Evolutionary conservation across 2,113 vertebrate species (phyloP).

Genomic region (Chunga burmeisteri): DNA sequence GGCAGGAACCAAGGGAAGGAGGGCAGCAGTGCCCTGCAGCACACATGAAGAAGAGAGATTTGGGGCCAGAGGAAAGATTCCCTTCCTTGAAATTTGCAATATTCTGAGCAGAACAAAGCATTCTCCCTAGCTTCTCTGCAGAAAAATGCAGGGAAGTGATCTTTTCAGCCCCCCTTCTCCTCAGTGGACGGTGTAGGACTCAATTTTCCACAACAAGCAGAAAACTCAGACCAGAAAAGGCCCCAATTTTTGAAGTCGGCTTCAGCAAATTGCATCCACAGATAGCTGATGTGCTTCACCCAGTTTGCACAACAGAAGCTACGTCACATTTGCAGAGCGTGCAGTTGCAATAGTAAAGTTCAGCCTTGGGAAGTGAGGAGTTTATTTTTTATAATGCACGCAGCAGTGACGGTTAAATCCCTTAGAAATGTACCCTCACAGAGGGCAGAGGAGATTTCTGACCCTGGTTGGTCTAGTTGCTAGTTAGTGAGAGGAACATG

Average conservation of each 20-base stretch:
- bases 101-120: not conserved
- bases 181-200: not conserved
- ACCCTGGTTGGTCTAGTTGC: not conserved
- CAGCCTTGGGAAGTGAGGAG: rapidly evolving
- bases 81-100: not conserved
- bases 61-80: not conserved
- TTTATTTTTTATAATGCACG: not conserved
- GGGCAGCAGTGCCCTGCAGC: not conserved
- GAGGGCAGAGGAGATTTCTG: not conserved
- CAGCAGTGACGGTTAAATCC: not conserved
- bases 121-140: not conserved
- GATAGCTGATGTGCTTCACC: not conserved
- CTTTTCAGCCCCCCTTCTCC: not conserved
- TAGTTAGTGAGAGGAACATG: not conserved
- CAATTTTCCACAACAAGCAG: not conserved
- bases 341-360: not conserved
- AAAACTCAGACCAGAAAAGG: not conserved
- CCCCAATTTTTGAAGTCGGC: not conserved
- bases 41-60: not conserved
- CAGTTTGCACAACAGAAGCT: not conserved
- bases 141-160: not conserved
- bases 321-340: not conserved
- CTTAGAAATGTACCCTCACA: not conserved
- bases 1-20: not conserved
- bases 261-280: not conserved